These are phyloP conservation scores for Leptinotarsa haldemani DNA, from an alignment of 2,888 invertebrate species.

Conservation along the genomic window DNA sequence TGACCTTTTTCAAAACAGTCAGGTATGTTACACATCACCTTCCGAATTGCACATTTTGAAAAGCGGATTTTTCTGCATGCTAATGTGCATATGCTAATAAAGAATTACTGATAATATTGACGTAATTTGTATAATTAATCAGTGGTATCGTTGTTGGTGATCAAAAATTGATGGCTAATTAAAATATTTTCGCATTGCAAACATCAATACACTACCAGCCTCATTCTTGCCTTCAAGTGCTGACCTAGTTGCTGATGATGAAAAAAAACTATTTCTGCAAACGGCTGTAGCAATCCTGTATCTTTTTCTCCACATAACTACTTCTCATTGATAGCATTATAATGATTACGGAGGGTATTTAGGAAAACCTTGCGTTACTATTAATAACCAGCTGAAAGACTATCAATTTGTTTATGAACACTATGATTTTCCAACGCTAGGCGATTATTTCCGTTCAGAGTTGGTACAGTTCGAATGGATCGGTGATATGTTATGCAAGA, in stretches of 20 bases:
- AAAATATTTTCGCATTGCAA: not conserved
- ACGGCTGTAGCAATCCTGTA: not conserved
- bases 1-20: no score
- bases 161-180: not conserved
- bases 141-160: no score
- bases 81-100: no score
- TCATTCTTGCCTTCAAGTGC: not conserved
- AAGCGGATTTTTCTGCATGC: no score
- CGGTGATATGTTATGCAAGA: not conserved
- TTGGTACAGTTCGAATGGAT: slow-evolving; percentile 5
- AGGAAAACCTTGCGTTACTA: not conserved
- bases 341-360: not conserved
- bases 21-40: no score
- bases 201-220: not conserved
- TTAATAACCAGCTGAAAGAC: not conserved
- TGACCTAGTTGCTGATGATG: not conserved
- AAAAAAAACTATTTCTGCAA: not conserved
- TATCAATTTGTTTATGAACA: not conserved
- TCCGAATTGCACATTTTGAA: no score
- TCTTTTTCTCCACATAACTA: not conserved
- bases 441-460: not conserved
- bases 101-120: no score
- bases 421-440: slow-evolving; percentile 6
- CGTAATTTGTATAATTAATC: no score
- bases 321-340: slow-evolving; percentile 11